Base-by-base conservation (phyloP, 2,797 vertebrate genomes). In the Chloroceryle inda region DNA sequence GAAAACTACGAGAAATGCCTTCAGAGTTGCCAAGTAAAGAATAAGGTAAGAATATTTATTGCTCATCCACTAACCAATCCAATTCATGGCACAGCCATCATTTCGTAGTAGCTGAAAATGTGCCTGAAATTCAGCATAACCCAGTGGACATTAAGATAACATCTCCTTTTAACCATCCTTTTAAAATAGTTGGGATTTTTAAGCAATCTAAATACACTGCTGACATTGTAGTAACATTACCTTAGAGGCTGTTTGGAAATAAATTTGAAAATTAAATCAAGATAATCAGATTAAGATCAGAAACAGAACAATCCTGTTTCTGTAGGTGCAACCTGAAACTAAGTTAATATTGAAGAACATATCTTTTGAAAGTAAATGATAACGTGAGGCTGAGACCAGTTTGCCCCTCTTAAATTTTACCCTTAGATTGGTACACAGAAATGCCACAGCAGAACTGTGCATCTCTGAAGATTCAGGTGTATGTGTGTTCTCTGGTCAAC, bases 221-320 rank as follows among this genome's bases (percentile, higher is more conserved):
- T 89, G 74, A 85, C 31, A 23, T 14, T 26, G 38, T 77, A 73
- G 66, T n/a, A 85, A 77, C 56, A 68, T 83, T 85, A 76, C 63
- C 78, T 92, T 79, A 31, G 52, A 89, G 87, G 56, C 53, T 56
- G n/a, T 31, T 83, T 83, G 56, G 68, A 92, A 95, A 88, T 74
- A 83, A 53, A 83, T 37, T 40, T 2, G 0, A 56, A 77, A 83
- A 85, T 55, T 74, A 73, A 49, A 92, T 77, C 52, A 64, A 71
- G 31, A 92, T 89, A 22, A 59, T 67, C 52, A 52, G 63, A 94
- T 92, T 73, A 62, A 37, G 40, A 71, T 68, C 49, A 81, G 35
- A 80, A 71, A 50, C 23, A 61, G 53, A 85, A 75, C 45, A 85
- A 75, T 20, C 17, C 19, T 26, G 42, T 63, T 81, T 40, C 68